Base-by-base conservation (phyloP, 2,113 vertebrate species). In the Scomber japonicus region DNA sequence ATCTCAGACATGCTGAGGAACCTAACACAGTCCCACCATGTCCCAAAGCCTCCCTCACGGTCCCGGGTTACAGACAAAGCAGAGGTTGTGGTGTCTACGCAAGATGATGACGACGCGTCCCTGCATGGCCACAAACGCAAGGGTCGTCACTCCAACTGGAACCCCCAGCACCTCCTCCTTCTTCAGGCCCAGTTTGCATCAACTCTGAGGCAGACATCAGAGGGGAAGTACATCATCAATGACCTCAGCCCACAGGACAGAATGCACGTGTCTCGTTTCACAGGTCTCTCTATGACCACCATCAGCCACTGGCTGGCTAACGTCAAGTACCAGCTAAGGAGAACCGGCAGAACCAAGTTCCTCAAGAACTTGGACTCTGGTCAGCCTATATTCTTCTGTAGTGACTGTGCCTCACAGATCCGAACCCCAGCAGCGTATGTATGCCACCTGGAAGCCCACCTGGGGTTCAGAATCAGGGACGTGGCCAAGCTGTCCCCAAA, bases 281-380 rank as follows among this genome's bases (percentile, higher is more conserved):
- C 98, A 0, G 97, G 98, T 81, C 96, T 99, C 51, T 99, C 98
- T 1, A 98, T 99, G 97, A 99, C 98, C 89, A 99, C 98, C 77
- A 99, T 99, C 91, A 99, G 98, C 95, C 98, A 99, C 95, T 99
- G 98, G 98, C 94, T 99, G 83, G 98, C 98, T 91, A 99, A 99
- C 75, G 98, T 99, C 85, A 99, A 99, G 91, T 99, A 99, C 94
- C 98, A 99, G 95, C 97, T 99, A 30, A 96, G 98, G 92, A 97
- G 98, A 94, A 99, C 98, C 75, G 98, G 98, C 81, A 96, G 98
- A 91, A 99, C 98, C 82, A 99, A 99, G 95, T 99, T 99, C 95
- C 96, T 99, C 81, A 99, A 99, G 95, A 98, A 99, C 94, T 90
- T 99, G 91, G 98, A 99, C 94, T 99, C 98, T 1, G 97, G 97